Conservation (phyloP, 2,888 invertebrate genomes). For the Metopia argyrocephala region DNA sequence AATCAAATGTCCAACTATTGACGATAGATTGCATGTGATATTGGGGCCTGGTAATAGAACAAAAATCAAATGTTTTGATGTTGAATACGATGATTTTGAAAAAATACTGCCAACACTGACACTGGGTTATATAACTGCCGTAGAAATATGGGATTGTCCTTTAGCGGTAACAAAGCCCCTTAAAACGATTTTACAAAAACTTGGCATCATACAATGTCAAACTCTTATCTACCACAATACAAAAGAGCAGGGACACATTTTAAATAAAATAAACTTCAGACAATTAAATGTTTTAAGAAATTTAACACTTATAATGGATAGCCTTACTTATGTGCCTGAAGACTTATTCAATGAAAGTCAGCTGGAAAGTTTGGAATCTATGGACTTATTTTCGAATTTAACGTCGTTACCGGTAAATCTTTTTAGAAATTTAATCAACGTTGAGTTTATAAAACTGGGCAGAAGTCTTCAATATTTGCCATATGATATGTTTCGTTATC, state of each 20-base stretch:
- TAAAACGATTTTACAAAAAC: slow-evolving; percentile 70
- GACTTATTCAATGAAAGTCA: slow-evolving; percentile 79
- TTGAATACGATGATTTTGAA: slow-evolving; percentile 70
- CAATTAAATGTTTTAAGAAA: slow-evolving; percentile 80
- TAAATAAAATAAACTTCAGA: slow-evolving; percentile 81
- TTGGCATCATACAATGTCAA: slow-evolving; percentile 72
- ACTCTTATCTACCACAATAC: slow-evolving; percentile 81
- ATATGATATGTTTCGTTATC: slow-evolving; percentile 81
- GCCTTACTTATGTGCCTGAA: slow-evolving; percentile 81
- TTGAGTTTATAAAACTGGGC: slow-evolving; percentile 83
- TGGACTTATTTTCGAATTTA: slow-evolving; percentile 83
- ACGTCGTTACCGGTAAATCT: slow-evolving; percentile 81
- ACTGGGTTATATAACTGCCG: slow-evolving; percentile 70
- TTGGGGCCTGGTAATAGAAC: slow-evolving; percentile 67
- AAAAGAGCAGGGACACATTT: slow-evolving; percentile 78
- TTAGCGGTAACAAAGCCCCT: slow-evolving; percentile 78
- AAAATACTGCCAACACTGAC: slow-evolving; percentile 71
- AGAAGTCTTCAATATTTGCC: slow-evolving; percentile 83
- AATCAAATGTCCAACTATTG: slow-evolving; percentile 2
- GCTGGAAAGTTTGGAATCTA: slow-evolving; percentile 80
- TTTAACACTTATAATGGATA: slow-evolving; percentile 82
- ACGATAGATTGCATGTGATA: background rate
- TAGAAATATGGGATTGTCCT: slow-evolving; percentile 75
- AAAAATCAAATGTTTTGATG: slow-evolving; percentile 74
- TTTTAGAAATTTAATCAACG: slow-evolving; percentile 80